phyloP scores from a whole-genome alignment of 2,113 vertebrate species.

The Vombatus ursinus region DNA sequence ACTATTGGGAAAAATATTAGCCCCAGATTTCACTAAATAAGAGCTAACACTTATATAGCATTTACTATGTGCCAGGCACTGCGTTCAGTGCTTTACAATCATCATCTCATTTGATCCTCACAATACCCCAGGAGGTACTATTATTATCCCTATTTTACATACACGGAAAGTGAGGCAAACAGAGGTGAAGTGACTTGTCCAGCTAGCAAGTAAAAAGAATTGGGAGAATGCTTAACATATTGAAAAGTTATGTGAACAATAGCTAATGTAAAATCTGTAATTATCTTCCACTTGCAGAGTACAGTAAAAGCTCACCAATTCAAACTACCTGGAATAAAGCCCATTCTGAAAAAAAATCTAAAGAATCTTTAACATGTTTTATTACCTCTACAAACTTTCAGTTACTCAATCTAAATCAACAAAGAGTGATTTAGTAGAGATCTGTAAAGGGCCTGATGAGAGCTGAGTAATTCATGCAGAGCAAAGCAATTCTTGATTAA shows the following conservation, averaged over 20 bases:
- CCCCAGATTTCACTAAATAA: neutral
- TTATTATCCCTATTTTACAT: neutral
- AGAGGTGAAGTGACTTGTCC: neutral
- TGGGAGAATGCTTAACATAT: neutral
- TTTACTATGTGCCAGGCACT: too few relatives aligned
- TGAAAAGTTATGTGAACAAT: neutral
- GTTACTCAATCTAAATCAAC: neutral
- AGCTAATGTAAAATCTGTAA: neutral
- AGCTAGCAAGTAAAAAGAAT: neutral
- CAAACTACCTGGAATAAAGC: neutral
- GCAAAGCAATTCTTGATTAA: neutral
- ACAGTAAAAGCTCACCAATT: neutral
- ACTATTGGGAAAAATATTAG: neutral
- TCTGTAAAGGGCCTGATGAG: neutral
- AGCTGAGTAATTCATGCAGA: neutral
- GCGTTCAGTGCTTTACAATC: neutral
- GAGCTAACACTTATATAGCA: neutral
- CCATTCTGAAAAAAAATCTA: neutral
- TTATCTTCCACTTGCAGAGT: neutral
- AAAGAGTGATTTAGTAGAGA: neutral
- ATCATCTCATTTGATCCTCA: neutral
- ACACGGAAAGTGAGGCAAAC: neutral
- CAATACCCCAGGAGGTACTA: neutral
- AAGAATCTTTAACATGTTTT: neutral
- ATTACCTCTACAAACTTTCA: neutral